Percentiles rank a stretch among this genome's conserved stretches.
Evolutionary conservation across 2,113 vertebrate genomes (phyloP).

Genomic region (Platysteira castanea): DNA sequence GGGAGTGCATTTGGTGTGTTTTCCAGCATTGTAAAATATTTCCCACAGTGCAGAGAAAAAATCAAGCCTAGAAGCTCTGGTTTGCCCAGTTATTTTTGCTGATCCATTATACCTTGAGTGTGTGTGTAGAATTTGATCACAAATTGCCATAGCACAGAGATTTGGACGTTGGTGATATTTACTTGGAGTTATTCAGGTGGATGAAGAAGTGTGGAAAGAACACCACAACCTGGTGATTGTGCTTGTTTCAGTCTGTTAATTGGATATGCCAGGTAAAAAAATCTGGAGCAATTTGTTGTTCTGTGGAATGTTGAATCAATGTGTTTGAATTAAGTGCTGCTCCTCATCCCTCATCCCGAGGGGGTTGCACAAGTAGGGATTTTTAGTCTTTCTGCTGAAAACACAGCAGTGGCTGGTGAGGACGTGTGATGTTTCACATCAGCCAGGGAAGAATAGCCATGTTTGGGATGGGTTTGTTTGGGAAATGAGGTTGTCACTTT

Average conservation of each 20-base stretch:
- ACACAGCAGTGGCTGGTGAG: background rate
- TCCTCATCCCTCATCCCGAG: background rate
- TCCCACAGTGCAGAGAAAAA: background rate
- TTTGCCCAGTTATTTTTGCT: background rate
- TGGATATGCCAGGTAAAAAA: background rate
- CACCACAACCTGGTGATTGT: background rate
- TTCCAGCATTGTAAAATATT: background rate
- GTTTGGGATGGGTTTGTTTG: background rate
- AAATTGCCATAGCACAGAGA: background rate
- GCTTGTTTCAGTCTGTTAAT: background rate
- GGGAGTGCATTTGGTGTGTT: background rate
- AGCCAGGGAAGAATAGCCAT: background rate
- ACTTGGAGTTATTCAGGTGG: background rate
- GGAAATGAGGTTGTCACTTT: background rate
- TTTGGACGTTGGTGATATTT: background rate
- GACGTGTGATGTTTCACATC: background rate
- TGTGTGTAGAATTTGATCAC: background rate
- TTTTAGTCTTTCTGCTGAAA: background rate
- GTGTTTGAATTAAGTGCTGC: background rate
- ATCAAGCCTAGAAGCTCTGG: background rate
- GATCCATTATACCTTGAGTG: background rate
- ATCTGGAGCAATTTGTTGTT: background rate
- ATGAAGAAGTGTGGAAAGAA: background rate
- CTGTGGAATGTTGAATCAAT: rapidly evolving
- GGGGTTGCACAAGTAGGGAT: background rate